Evolutionary conservation across 2,888 invertebrate genomes (phyloP).

Genomic region (Drosophila austrosaltans): DNA sequence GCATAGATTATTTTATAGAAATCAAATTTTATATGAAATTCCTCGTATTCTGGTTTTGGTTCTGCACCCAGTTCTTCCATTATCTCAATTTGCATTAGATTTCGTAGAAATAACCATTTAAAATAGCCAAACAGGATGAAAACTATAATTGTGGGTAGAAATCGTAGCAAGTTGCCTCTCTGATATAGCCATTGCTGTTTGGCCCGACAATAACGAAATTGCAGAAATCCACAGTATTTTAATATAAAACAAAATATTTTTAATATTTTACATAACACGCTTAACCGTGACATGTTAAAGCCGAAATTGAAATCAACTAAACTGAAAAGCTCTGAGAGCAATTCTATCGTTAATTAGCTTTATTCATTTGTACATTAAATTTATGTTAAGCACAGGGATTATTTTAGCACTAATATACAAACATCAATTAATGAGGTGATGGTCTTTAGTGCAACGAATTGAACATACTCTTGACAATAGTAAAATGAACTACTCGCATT

Average conservation of each 20-base stretch:
- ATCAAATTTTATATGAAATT: not conserved
- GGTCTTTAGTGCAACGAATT: not conserved
- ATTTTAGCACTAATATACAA: too few relatives aligned
- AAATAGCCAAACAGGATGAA: conserved; percentile 7
- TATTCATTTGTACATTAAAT: not conserved
- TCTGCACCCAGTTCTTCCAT: not conserved
- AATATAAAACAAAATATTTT: conserved; percentile 31
- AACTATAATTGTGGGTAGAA: conserved; percentile 7
- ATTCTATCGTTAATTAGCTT: not conserved
- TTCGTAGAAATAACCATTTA: not conserved
- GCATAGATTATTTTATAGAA: not conserved
- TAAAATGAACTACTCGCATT: too few relatives aligned
- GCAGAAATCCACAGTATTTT: conserved; percentile 41
- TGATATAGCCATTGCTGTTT: conserved; percentile 23
- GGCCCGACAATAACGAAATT: conserved; percentile 32
- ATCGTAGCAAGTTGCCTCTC: not conserved
- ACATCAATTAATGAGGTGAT: not conserved
- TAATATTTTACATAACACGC: conserved; percentile 32
- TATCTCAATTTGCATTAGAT: not conserved
- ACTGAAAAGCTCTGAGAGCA: conserved; percentile 38
- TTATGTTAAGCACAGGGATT: conserved; percentile 18
- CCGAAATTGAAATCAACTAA: not conserved
- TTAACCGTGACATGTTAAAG: conserved; percentile 42
- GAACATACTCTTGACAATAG: not conserved
- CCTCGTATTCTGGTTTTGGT: not conserved